A percentile compares a stretch with the other conserved stretches of the same genome.
Evolutionary conservation across 2,888 invertebrate genomes (phyloP).

Genomic region (Colostygia pectinataria): DNA sequence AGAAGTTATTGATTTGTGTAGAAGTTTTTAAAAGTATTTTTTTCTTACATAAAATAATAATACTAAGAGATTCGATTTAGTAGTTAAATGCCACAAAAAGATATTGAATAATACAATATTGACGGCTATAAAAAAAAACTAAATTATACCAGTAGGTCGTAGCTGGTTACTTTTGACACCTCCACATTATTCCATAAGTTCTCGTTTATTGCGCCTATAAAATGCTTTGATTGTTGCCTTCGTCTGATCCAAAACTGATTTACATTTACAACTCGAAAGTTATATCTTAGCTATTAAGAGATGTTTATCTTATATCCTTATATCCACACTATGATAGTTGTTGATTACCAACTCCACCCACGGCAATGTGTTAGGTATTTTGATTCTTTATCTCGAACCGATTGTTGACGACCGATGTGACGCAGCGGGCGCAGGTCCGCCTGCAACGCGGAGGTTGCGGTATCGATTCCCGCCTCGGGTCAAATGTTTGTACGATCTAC

Average conservation of each 20-base stretch:
- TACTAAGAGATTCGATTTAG: background rate
- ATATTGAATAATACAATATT: too few relatives aligned
- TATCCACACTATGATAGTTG: slow-evolving; percentile 40
- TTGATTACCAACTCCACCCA: slow-evolving; percentile 42
- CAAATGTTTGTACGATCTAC: too few relatives aligned
- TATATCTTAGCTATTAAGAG: slow-evolving; percentile 38
- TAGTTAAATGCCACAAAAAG: too few relatives aligned
- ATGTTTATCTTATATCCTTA: slow-evolving; percentile 34
- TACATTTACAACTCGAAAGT: slow-evolving; percentile 47
- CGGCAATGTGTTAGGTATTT: slow-evolving; percentile 53
- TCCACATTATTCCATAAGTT: slow-evolving; percentile 8
- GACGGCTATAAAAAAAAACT: too few relatives aligned
- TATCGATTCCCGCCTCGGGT: too few relatives aligned
- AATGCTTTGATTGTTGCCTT: slow-evolving; percentile 12
- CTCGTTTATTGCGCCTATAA: slow-evolving; percentile 24
- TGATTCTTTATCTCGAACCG: slow-evolving; percentile 46
- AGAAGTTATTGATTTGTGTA: too few relatives aligned
- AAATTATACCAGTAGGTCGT: background rate
- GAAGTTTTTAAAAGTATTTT: too few relatives aligned
- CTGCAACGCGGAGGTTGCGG: too few relatives aligned
- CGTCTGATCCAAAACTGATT: slow-evolving; percentile 38
- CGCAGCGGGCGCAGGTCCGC: too few relatives aligned
- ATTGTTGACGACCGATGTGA: too few relatives aligned
- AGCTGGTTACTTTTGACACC: slow-evolving; percentile 11
- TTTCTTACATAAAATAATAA: background rate